Conservation (phyloP, 2,797 vertebrate genomes). For the Crax fasciolata region DNA sequence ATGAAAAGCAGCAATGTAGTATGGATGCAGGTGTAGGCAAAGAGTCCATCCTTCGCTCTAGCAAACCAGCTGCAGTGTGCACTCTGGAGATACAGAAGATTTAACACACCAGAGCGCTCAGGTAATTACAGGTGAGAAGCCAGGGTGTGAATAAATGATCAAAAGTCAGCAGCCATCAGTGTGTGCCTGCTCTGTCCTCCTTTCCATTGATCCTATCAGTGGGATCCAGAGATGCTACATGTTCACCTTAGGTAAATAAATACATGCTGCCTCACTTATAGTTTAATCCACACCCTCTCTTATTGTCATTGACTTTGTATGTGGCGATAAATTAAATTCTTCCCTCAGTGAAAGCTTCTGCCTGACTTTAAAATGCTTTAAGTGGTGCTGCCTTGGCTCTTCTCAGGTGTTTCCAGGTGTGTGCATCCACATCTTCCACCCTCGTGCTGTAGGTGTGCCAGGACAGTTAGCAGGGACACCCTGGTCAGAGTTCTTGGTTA, state of each 20-base stretch:
- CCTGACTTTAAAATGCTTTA: background rate
- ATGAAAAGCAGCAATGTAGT: background rate
- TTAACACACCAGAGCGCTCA: background rate
- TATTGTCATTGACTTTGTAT: background rate
- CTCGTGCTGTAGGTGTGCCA: background rate
- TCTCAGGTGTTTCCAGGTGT: background rate
- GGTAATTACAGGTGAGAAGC: background rate
- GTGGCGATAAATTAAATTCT: background rate
- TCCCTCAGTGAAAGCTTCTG: background rate
- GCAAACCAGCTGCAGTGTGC: background rate
- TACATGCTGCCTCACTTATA: background rate
- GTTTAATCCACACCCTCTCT: background rate
- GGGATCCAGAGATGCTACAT: rapidly evolving
- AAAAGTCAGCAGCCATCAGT: rapidly evolving
- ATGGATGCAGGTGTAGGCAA: background rate
- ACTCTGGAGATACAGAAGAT: no score
- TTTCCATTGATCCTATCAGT: background rate
- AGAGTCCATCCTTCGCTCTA: background rate
- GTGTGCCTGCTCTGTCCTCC: background rate
- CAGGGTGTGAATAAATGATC: background rate
- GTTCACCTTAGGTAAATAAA: background rate
- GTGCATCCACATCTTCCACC: background rate
- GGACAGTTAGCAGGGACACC: background rate
- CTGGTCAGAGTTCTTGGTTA: background rate
- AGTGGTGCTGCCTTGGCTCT: background rate